phyloP scores from a whole-genome alignment of 2,888 invertebrate genomes.

The Lagria hirta region DNA sequence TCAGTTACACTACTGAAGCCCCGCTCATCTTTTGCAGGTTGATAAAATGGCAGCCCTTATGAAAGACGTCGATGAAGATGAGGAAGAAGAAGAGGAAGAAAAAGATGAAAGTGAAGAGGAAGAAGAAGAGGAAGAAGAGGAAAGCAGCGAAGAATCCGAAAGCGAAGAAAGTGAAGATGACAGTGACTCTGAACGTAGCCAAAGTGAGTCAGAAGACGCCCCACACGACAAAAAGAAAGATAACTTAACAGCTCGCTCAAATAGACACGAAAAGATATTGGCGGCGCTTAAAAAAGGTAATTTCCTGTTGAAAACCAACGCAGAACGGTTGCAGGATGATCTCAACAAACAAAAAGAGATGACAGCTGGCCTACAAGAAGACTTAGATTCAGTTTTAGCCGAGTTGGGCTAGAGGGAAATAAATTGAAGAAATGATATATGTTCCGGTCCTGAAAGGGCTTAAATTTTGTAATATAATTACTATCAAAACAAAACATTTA shows the following conservation, averaged over 20 bases:
- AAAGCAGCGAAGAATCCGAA: slow-evolving; percentile 60
- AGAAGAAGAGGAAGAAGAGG: slow-evolving; percentile 57
- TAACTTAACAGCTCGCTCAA: slow-evolving; percentile 65
- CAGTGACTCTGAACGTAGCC: slow-evolving; percentile 66
- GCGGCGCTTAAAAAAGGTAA: slow-evolving; percentile 85
- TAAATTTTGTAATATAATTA: slow-evolving; percentile 12
- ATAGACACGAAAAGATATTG: slow-evolving; percentile 76
- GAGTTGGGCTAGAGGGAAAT: slow-evolving; percentile 68
- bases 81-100: slow-evolving; percentile 62
- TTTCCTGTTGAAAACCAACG: slow-evolving; percentile 82
- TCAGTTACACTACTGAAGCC: no score
- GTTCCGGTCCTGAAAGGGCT: slow-evolving; percentile 6
- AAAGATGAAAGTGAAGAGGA: slow-evolving; percentile 62
- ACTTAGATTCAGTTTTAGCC: slow-evolving; percentile 82
- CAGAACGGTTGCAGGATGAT: slow-evolving; percentile 84
- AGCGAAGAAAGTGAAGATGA: slow-evolving; percentile 64
- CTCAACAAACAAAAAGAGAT: slow-evolving; percentile 80
- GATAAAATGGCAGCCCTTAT: slow-evolving; percentile 89
- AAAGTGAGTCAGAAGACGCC: slow-evolving; percentile 62
- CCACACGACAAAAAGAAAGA: slow-evolving; percentile 67
- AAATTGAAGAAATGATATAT: neutral
- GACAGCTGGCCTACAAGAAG: slow-evolving; percentile 75
- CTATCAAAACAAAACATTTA: slow-evolving; percentile 11
- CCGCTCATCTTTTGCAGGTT: slow-evolving; percentile 66
- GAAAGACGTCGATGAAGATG: slow-evolving; percentile 76